Conservation (phyloP, 2,888 invertebrate genomes). For the Aethes cnicana region DNA sequence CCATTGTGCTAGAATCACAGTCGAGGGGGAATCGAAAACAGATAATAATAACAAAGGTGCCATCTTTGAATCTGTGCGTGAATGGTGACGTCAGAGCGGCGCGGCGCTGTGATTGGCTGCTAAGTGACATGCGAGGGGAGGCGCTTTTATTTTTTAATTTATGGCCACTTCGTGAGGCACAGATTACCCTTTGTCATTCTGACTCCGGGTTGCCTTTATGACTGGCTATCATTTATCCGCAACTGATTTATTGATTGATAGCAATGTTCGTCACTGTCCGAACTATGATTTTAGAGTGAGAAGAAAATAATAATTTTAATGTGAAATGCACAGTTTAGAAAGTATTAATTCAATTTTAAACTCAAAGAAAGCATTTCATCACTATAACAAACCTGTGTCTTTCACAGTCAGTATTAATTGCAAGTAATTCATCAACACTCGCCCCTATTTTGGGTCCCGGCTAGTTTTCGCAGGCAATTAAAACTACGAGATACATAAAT, state of each 20-base stretch:
- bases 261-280: background rate
- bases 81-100: slow-evolving; percentile 48
- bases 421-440: too few relatives aligned
- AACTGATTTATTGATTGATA: slow-evolving; percentile 38
- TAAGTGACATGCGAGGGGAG: slow-evolving; percentile 45
- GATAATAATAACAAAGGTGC: slow-evolving; percentile 53
- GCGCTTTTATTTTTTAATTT: slow-evolving; percentile 61
- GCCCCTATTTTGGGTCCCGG: too few relatives aligned
- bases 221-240: slow-evolving; percentile 70
- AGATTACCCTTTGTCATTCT: slow-evolving; percentile 79
- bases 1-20: slow-evolving; percentile 19
- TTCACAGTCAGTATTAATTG: too few relatives aligned
- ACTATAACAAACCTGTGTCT: too few relatives aligned
- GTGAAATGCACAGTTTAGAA: too few relatives aligned
- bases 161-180: slow-evolving; percentile 75
- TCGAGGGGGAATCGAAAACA: slow-evolving; percentile 7
- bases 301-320: too few relatives aligned
- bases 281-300: background rate
- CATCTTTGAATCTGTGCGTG: slow-evolving; percentile 69
- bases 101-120: slow-evolving; percentile 54
- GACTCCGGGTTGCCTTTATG: slow-evolving; percentile 75
- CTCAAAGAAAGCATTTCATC: too few relatives aligned
- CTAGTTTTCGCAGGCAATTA: too few relatives aligned
- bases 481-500: too few relatives aligned
- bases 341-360: too few relatives aligned